Conservation (phyloP, 2,797 vertebrate genomes). For the Emydoidea blandingii region DNA sequence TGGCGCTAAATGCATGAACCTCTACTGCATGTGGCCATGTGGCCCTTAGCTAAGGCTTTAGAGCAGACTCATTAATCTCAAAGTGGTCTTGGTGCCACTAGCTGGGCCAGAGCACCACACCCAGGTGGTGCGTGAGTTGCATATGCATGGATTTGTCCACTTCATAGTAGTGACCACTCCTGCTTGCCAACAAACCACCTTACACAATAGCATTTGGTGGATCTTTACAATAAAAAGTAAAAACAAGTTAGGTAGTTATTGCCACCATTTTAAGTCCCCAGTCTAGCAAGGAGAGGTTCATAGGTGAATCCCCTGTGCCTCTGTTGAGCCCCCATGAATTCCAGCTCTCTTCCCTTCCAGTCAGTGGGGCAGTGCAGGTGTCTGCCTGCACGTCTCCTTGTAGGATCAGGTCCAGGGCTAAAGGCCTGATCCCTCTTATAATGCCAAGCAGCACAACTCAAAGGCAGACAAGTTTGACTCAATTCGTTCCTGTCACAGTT, state of each 20-base stretch:
- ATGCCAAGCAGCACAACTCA: not conserved
- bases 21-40: no score
- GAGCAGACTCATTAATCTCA: no score
- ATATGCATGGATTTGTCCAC: not conserved
- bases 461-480: not conserved
- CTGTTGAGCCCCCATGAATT: not conserved
- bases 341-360: not conserved
- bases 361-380: not conserved
- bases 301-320: not conserved
- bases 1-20: no score
- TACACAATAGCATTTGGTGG: not conserved
- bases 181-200: not conserved
- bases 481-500: not conserved
- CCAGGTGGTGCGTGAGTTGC: no score
- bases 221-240: not conserved
- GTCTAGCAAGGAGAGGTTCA: not conserved
- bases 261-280: not conserved
- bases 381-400: not conserved
- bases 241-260: not conserved
- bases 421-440: not conserved
- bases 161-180: not conserved
- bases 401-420: not conserved
- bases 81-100: no score
- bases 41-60: no score
- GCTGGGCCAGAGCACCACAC: no score